Conservation (phyloP, 2,797 vertebrate species). For the Gymnoscopelus braueri region DNA sequence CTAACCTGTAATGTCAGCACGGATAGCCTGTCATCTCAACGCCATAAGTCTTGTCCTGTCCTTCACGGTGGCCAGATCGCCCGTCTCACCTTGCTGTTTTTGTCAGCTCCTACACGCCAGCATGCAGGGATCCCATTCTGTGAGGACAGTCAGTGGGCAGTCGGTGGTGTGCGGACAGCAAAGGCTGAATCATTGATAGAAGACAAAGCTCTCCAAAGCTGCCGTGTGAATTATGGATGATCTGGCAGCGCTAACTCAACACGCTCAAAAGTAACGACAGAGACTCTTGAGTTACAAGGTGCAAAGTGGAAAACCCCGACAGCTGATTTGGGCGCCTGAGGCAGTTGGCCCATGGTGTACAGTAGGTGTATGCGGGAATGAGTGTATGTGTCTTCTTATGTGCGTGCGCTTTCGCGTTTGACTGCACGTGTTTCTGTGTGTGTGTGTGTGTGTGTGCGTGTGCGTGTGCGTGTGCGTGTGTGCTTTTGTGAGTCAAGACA, state of each 20-base stretch:
- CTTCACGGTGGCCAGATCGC: no score
- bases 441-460: background rate
- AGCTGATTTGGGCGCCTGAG: constrained; percentile 57
- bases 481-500: background rate
- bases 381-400: background rate
- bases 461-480: background rate
- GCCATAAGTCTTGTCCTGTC: no score
- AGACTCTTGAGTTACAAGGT: constrained; percentile 57
- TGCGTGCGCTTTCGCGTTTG: background rate
- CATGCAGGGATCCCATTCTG: background rate
- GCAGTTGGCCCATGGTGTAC: background rate
- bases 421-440: no score
- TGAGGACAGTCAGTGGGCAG: background rate
- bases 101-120: background rate
- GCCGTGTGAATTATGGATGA: constrained; percentile 63
- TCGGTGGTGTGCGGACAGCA: constrained; percentile 32
- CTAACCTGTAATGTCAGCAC: no score
- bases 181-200: constrained; percentile 62
- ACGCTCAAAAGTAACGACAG: constrained; percentile 1
- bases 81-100: background rate
- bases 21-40: no score
- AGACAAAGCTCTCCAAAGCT: constrained; percentile 64
- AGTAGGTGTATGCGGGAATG: background rate
- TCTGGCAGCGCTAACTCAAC: constrained; percentile 13
- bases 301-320: constrained; percentile 53